phyloP scores from a whole-genome alignment of 2,797 vertebrate genomes.

The Cyclura pinguis region DNA sequence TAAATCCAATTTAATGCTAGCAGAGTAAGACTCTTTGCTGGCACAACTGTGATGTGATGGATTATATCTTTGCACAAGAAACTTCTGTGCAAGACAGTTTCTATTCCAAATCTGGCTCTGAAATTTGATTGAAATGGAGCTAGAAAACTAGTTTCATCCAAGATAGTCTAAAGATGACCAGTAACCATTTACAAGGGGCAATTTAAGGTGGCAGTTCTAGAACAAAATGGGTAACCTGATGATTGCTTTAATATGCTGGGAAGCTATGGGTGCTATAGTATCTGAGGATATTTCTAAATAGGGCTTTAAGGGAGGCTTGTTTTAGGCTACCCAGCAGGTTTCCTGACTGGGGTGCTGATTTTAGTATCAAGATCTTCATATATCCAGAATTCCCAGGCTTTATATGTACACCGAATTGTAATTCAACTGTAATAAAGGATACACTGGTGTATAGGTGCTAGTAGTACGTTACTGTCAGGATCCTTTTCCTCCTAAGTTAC shows the following conservation, averaged over 20 bases:
- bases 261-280: too few species aligned
- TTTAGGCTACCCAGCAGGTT: background rate
- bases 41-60: too few species aligned
- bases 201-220: too few species aligned
- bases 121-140: background rate
- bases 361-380: background rate
- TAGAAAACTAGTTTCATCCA: background rate
- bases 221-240: too few species aligned
- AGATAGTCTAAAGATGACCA: background rate
- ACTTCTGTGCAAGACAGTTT: background rate
- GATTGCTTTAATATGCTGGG: too few species aligned
- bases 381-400: background rate
- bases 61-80: too few species aligned
- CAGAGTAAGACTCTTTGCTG: too few species aligned
- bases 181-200: too few species aligned
- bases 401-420: background rate
- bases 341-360: background rate
- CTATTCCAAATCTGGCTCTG: background rate
- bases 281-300: too few species aligned
- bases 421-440: background rate
- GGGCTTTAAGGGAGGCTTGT: too few species aligned
- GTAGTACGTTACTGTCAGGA: background rate
- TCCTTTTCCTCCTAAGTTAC: background rate
- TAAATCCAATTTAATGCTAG: too few species aligned
- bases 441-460: background rate